Evolutionary conservation across 1,140 invertebrate species (phyloP).

Genomic region (Teleogryllus occipitalis): DNA sequence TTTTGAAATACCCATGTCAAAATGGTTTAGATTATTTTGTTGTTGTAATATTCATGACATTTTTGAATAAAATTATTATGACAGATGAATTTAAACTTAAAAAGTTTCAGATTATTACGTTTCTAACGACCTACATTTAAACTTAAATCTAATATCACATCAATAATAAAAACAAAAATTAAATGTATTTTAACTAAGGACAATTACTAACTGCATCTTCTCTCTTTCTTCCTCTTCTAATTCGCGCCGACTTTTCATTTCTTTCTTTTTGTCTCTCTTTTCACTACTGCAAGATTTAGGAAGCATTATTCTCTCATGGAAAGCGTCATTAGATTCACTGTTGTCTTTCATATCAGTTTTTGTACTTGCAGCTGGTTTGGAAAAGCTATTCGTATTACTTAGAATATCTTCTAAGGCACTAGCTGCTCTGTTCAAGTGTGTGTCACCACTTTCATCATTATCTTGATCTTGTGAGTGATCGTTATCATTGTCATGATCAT

Average conservation of each 20-base stretch:
- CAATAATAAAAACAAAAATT: neutral
- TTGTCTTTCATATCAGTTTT: neutral
- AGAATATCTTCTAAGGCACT: conserved; percentile 21
- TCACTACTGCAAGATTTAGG: conserved; percentile 10
- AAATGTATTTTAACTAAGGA: neutral
- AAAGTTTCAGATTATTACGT: neutral
- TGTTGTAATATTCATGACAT: neutral
- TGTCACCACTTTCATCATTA: conserved; percentile 8
- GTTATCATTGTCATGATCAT: neutral
- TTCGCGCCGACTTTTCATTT: conserved; percentile 69
- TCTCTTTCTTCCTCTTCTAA: conserved; percentile 83
- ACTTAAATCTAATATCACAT: neutral
- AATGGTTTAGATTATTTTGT: neutral
- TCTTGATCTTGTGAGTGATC: conserved; percentile 11
- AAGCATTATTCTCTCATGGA: conserved; percentile 7
- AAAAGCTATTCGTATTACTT: neutral
- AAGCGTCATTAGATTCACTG: neutral
- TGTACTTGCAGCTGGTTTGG: neutral
- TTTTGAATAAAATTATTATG: neutral
- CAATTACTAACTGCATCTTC: conserved; percentile 71
- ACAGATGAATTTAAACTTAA: neutral
- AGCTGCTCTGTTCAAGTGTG: conserved; percentile 3
- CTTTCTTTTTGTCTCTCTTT: conserved; percentile 44
- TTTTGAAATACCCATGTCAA: neutral
- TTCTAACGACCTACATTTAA: neutral